Conservation (phyloP, 2,888 invertebrate species). For the Cryptus viduatorius region DNA sequence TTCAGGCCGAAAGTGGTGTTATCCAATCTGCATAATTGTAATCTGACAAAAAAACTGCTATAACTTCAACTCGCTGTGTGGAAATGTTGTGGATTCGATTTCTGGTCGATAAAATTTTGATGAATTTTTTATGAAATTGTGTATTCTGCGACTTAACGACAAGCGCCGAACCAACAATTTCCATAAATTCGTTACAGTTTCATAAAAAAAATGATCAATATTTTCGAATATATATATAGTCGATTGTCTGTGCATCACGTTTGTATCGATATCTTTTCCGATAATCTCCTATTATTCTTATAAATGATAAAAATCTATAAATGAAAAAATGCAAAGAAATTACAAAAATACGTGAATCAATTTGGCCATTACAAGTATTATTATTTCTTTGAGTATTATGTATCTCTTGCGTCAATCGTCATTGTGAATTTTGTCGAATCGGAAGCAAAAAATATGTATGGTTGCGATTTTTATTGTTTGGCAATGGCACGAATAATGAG, state of each 20-base stretch:
- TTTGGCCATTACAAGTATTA: not conserved
- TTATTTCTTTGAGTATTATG: not conserved
- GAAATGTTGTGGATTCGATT: not conserved
- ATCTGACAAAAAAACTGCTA: not conserved
- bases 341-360: not conserved
- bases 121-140: not conserved
- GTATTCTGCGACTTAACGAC: no score
- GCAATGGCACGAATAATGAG: slow-evolving; percentile 31
- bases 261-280: not conserved
- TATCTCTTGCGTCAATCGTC: not conserved
- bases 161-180: no score
- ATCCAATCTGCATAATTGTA: not conserved
- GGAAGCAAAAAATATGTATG: not conserved
- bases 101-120: not conserved
- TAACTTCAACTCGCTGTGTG: not conserved
- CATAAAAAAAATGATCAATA: no score
- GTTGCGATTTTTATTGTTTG: slow-evolving; percentile 27
- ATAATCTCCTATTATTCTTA: not conserved
- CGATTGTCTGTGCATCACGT: not conserved
- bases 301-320: not conserved
- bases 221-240: not conserved
- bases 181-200: no score
- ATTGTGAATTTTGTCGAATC: slow-evolving; percentile 14
- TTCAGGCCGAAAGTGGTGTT: no score
- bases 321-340: no score